Evolutionary conservation across 1,140 invertebrate genomes (phyloP).

Genomic region (Drosophila malerkotliana): DNA sequence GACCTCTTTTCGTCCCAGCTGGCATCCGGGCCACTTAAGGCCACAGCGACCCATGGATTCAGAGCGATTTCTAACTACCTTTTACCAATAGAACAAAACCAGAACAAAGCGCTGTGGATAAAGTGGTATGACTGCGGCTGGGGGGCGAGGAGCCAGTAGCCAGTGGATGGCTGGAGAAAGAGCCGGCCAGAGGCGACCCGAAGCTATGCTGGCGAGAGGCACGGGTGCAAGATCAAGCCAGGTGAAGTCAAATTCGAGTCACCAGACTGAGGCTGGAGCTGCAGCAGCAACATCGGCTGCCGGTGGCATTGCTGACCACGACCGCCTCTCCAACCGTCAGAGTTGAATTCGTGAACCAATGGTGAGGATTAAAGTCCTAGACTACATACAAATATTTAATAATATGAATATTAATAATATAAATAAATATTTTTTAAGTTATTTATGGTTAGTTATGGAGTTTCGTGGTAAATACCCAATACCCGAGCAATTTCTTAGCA

Average conservation of each 20-base stretch:
- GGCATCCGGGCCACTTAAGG: slow-evolving; percentile 49
- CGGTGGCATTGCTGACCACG: slow-evolving; percentile 74
- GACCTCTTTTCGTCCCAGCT: slow-evolving; percentile 17
- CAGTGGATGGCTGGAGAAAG: slow-evolving; percentile 6
- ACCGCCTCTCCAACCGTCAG: slow-evolving; percentile 16
- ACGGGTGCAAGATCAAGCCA: slow-evolving; percentile 71
- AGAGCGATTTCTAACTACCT: slow-evolving; percentile 81
- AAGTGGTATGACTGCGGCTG: slow-evolving; percentile 52
- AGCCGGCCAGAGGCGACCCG: slow-evolving; percentile 55
- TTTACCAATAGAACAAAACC: slow-evolving; percentile 73
- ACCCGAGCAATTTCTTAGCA: no score
- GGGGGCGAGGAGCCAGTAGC: not conserved
- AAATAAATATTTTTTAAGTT: no score
- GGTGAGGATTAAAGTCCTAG: not conserved
- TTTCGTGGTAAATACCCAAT: no score
- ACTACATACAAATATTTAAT: not conserved
- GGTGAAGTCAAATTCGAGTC: slow-evolving; percentile 58
- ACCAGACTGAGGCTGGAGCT: slow-evolving; percentile 17
- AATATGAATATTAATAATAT: no score
- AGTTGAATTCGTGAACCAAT: slow-evolving; percentile 29
- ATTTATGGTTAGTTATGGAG: no score
- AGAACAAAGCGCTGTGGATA: slow-evolving; percentile 41
- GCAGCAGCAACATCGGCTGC: slow-evolving; percentile 28
- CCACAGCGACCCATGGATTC: slow-evolving; percentile 61
- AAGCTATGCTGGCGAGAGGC: slow-evolving; percentile 59